These are phyloP conservation scores for Catocala fraxini DNA, from an alignment of 2,888 invertebrate genomes.

Conservation along the genomic window DNA sequence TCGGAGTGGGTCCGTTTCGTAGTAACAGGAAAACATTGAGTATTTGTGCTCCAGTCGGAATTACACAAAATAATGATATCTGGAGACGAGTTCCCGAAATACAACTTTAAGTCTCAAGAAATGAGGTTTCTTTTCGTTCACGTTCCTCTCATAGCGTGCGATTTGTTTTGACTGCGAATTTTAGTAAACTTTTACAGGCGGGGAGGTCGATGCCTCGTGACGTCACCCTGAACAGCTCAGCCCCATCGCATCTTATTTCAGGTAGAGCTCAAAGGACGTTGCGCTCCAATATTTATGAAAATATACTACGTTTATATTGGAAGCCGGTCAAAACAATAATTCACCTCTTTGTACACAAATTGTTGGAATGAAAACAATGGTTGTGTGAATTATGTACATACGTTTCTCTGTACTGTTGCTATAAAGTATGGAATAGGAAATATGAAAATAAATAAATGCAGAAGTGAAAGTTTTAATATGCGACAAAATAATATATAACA, in stretches of 20 bases:
- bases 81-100: slow-evolving; percentile 33
- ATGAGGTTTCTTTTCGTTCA: slow-evolving; percentile 49
- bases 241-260: slow-evolving; percentile 50
- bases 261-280: slow-evolving; percentile 33
- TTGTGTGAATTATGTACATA: no score
- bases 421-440: no score
- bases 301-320: neutral
- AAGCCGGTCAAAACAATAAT: slow-evolving; percentile 2
- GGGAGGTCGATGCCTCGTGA: slow-evolving; percentile 74
- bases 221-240: slow-evolving; percentile 67
- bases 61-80: slow-evolving; percentile 45
- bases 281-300: slow-evolving; percentile 20
- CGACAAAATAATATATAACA: no score
- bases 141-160: slow-evolving; percentile 38
- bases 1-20: slow-evolving; percentile 41
- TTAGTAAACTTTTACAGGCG: slow-evolving; percentile 71
- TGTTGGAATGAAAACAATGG: slow-evolving; percentile 1
- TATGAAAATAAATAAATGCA: no score
- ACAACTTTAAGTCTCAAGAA: slow-evolving; percentile 34
- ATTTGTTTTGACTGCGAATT: slow-evolving; percentile 82
- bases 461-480: no score
- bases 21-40: slow-evolving; percentile 61
- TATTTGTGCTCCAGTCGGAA: slow-evolving; percentile 47
- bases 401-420: no score
- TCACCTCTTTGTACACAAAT: slow-evolving; percentile 10